Conservation (phyloP, 2,797 vertebrate genomes). For the Artibeus jamaicensis region DNA sequence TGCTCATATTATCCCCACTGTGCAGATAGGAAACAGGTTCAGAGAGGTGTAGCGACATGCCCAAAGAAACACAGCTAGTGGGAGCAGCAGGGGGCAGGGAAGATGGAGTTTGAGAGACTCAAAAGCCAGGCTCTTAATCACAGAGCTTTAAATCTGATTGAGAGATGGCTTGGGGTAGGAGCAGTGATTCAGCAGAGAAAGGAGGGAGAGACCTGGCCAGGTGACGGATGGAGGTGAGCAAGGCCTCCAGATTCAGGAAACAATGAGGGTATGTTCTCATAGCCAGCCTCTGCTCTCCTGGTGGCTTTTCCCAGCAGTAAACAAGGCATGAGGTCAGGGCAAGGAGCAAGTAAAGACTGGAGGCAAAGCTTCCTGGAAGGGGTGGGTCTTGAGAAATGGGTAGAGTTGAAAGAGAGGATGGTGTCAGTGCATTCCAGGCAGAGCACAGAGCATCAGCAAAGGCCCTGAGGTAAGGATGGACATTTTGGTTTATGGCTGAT, state of each 20-base stretch:
- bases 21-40: background rate
- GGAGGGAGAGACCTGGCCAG: background rate
- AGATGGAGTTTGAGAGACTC: background rate
- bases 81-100: fast-evolving
- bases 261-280: background rate
- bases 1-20: background rate
- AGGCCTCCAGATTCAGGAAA: background rate
- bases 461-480: background rate
- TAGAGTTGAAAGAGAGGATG: background rate
- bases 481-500: background rate
- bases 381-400: background rate
- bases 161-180: background rate
- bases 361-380: slow-evolving; percentile 9
- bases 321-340: background rate
- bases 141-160: slow-evolving; percentile 22
- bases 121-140: background rate
- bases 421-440: background rate
- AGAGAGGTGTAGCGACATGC: background rate
- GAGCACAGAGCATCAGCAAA: background rate
- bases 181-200: background rate
- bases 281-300: background rate
- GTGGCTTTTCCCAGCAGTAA: background rate
- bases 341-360: background rate
- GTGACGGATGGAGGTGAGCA: background rate
- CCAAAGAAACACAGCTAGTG: background rate